Conservation (phyloP, 1,140 invertebrate genomes). For the Scaptomyza graminum region DNA sequence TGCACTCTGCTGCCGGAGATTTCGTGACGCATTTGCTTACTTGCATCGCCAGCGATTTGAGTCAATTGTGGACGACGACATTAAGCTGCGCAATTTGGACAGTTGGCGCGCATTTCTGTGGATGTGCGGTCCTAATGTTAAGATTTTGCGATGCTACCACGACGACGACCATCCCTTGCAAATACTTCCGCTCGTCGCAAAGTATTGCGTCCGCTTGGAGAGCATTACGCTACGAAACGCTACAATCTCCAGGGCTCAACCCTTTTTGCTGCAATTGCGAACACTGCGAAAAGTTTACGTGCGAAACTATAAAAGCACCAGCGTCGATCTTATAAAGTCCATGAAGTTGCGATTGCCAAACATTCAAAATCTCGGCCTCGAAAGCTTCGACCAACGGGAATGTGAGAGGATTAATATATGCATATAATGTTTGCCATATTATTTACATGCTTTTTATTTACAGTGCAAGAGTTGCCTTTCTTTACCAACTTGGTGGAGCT, state of each 20-base stretch:
- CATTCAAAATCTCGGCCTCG: conserved; percentile 53
- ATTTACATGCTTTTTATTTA: not conserved
- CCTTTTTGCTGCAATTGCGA: conserved; percentile 42
- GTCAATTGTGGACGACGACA: conserved; percentile 54
- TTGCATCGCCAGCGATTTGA: conserved; percentile 54
- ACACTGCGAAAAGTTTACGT: conserved; percentile 54
- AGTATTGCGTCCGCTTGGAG: conserved; percentile 56
- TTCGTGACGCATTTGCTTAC: conserved; percentile 63
- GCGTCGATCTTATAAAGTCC: conserved; percentile 53
- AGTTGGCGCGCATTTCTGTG: conserved; percentile 69
- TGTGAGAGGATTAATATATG: conserved; percentile 32
- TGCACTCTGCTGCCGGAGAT: conserved; percentile 60
- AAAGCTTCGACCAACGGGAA: conserved; percentile 62
- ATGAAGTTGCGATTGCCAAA: conserved; percentile 51
- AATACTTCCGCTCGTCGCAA: conserved; percentile 53
- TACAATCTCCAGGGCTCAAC: conserved; percentile 50
- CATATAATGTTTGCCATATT: not conserved
- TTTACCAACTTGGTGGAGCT: conserved; percentile 59
- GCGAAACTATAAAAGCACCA: conserved; percentile 68
- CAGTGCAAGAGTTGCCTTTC: conserved; percentile 64
- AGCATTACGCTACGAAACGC: conserved; percentile 57
- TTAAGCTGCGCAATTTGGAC: conserved; percentile 51
- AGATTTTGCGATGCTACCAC: conserved; percentile 48
- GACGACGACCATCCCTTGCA: conserved; percentile 69
- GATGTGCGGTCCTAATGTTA: conserved; percentile 58